These are phyloP conservation scores for Mustela nigripes DNA, from an alignment of 2,113 vertebrate species.

Conservation along the genomic window DNA sequence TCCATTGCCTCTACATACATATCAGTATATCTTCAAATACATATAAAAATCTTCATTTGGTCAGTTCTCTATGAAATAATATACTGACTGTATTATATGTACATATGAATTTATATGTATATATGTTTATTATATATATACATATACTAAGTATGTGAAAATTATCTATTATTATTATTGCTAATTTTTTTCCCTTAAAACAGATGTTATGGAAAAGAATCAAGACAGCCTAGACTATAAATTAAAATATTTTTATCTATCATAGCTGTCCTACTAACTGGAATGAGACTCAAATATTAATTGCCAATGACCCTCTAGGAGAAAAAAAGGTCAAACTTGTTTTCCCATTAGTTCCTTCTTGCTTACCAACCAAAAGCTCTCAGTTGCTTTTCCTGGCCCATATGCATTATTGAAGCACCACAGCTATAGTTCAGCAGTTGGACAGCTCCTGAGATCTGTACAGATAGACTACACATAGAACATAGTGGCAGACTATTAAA, in stretches of 20 bases:
- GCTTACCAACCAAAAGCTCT: background rate
- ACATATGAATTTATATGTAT: background rate
- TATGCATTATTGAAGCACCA: background rate
- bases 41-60: background rate
- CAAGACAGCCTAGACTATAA: background rate
- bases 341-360: background rate
- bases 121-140: background rate
- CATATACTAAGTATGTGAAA: background rate
- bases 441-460: background rate
- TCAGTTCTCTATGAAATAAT: background rate
- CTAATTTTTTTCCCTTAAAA: background rate
- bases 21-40: background rate
- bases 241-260: background rate
- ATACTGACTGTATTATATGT: background rate
- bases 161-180: background rate
- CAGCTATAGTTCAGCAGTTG: too few species aligned
- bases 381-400: background rate
- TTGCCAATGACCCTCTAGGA: background rate
- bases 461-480: background rate
- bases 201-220: background rate
- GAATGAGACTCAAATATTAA: conserved; percentile 1
- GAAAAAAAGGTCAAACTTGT: background rate
- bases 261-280: background rate
- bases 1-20: background rate
- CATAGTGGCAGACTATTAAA: background rate